Base-by-base conservation (phyloP, 2,797 vertebrate genomes). In the Triplophysa bombifrons region DNA sequence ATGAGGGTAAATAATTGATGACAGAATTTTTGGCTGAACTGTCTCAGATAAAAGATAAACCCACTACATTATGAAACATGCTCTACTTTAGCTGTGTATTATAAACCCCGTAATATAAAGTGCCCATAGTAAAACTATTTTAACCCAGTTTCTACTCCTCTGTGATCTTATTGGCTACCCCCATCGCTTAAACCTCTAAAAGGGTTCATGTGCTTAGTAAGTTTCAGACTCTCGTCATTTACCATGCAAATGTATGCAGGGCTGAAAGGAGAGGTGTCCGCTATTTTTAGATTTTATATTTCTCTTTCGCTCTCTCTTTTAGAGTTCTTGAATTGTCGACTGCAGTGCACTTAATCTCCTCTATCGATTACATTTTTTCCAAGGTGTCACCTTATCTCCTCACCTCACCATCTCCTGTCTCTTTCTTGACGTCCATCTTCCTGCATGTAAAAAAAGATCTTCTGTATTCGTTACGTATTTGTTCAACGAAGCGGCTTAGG, bases 211-310 rank as follows among this genome's bases (percentile, higher is more conserved):
- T 60, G 80, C 60, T 30, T 20, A 38, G 53, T 27, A 58, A 82
- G 46, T 79, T 61, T 65, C 46, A 64, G 56, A 70, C 74, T 20
- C 72, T 77, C 20, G 25, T 69, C 68, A 82, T 83, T 88, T 51
- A 20, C 81, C 83, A 84, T 82, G 87, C 88, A 92, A 92, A 92
- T 91, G 83, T 87, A 90, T 89, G 87, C 85, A 85, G 50, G 46
- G 72, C 64, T 41, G 72, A 17, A 63, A 84, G 65, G 53, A 74
- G 86, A 90, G 85, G 87, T 86, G 88, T 89, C 87, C 64, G 71
- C 87, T 93, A 93, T 93, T 92, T 92, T 92, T 92, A 93, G 91
- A 84, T 82, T 84, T 84, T 76, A 8, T 84, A 86, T 85, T 53
- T 46, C 19, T 60, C 20, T 64, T 38, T 73, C 4, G 60, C 48